Conservation (phyloP, 2,797 vertebrate genomes). For the Notolabrus celidotus region DNA sequence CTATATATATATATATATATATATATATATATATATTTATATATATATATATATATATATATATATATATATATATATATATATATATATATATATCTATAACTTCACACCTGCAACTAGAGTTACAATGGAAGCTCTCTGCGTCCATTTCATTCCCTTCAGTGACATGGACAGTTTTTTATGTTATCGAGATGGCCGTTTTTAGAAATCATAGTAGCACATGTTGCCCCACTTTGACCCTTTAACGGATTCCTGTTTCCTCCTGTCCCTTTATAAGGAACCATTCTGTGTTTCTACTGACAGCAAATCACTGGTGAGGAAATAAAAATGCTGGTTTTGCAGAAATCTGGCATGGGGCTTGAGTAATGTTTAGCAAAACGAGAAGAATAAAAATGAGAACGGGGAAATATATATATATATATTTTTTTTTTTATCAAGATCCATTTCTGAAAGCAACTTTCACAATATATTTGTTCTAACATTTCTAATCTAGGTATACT, state of each 20-base stretch:
- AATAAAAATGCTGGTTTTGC: slow-evolving; percentile 68
- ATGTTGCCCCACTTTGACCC: slow-evolving; percentile 8
- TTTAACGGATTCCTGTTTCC: slow-evolving; percentile 48
- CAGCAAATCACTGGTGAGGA: slow-evolving; percentile 68
- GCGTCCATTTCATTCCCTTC: not conserved
- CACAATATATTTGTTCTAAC: slow-evolving; percentile 36
- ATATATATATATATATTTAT: too few relatives aligned
- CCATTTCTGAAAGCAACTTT: slow-evolving; percentile 2
- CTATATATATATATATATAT: not conserved
- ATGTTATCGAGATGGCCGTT: slow-evolving; percentile 12
- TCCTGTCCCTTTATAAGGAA: slow-evolving; percentile 57
- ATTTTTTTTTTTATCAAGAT: not conserved
- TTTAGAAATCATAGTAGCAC: not conserved
- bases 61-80: not conserved
- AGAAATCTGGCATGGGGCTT: slow-evolving; percentile 45
- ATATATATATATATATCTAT: not conserved
- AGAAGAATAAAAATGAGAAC: slow-evolving; percentile 14
- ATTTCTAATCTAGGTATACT: slow-evolving; percentile 36
- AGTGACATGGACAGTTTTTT: slow-evolving; percentile 3
- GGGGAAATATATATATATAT: slow-evolving; percentile 6
- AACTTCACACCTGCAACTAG: not conserved
- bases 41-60: not conserved
- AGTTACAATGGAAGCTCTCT: not conserved
- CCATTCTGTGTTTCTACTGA: slow-evolving; percentile 65
- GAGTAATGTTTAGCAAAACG: not conserved